Conservation (phyloP, 2,113 vertebrate genomes). For the Rhea americana region DNA sequence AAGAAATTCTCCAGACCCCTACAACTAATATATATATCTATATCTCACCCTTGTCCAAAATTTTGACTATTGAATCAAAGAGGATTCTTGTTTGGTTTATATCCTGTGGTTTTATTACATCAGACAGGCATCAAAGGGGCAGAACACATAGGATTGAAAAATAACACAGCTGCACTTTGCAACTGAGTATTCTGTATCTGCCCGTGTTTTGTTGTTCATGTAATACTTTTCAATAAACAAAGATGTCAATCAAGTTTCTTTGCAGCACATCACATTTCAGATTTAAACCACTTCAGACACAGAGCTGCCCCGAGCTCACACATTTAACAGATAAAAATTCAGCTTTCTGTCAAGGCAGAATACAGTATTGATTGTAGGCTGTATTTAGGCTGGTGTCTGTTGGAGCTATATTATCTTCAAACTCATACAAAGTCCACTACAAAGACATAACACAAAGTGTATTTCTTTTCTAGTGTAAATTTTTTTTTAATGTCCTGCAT, state of each 20-base stretch:
- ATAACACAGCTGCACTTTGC: constrained; percentile 77
- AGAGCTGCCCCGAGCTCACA: constrained; percentile 81
- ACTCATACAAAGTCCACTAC: constrained; percentile 48
- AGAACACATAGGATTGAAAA: constrained; percentile 78
- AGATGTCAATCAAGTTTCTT: constrained; percentile 86
- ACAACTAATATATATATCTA: neutral
- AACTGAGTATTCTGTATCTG: constrained; percentile 67
- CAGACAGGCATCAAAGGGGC: constrained; percentile 80
- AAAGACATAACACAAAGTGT: constrained; percentile 42
- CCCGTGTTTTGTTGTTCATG: constrained; percentile 79
- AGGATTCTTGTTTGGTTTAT: constrained; percentile 75
- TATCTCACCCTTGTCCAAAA: constrained; percentile 60
- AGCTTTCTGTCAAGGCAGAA: constrained; percentile 82
- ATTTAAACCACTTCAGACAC: constrained; percentile 83
- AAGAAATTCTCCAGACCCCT: neutral
- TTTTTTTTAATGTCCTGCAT: constrained; percentile 43
- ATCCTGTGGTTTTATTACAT: constrained; percentile 74
- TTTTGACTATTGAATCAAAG: constrained; percentile 71
- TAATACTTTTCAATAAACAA: constrained; percentile 87
- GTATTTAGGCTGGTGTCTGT: constrained; percentile 72
- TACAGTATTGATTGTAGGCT: constrained; percentile 79
- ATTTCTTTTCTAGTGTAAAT: constrained; percentile 36
- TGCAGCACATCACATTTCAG: constrained; percentile 79
- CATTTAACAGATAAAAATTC: constrained; percentile 85
- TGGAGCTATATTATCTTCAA: constrained; percentile 72